Conservation (phyloP, 2,888 invertebrate species). For the Lithosia quadra region DNA sequence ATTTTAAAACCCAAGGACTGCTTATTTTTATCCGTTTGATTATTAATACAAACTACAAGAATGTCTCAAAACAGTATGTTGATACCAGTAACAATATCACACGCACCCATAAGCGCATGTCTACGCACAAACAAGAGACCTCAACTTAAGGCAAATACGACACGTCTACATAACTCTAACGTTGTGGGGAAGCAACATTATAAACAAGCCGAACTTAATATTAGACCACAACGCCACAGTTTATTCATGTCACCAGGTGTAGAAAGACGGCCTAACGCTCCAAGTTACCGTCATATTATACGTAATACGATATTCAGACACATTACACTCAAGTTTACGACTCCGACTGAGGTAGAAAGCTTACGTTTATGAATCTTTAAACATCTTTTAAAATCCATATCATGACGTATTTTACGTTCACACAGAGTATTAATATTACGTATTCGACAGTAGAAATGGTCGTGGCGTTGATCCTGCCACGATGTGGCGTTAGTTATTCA, state of each 20-base stretch:
- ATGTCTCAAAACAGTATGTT: constrained; percentile 46
- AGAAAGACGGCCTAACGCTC: constrained; percentile 74
- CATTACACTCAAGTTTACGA: constrained; percentile 83
- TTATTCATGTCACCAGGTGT: constrained; percentile 82
- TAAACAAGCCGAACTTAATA: constrained; percentile 76
- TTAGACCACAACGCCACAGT: constrained; percentile 75
- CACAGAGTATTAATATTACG: constrained; percentile 32
- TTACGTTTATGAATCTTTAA: constrained; percentile 84
- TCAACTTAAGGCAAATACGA: constrained; percentile 57
- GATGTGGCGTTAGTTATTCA: constrained; percentile 26
- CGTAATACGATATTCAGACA: constrained; percentile 77
- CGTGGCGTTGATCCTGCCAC: constrained; percentile 23
- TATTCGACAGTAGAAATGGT: constrained; percentile 22
- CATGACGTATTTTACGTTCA: constrained; percentile 59
- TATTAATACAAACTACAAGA: constrained; percentile 15
- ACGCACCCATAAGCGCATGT: constrained; percentile 38
- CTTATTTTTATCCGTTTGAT: neutral
- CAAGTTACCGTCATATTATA: constrained; percentile 73
- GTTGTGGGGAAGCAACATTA: constrained; percentile 56
- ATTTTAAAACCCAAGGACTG: neutral
- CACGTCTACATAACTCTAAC: constrained; percentile 50
- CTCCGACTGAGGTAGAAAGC: constrained; percentile 75
- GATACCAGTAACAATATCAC: constrained; percentile 46
- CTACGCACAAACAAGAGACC: constrained; percentile 52
- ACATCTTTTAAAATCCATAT: constrained; percentile 79